Conservation (phyloP, 2,113 vertebrate species). For the Micronisus gabar region DNA sequence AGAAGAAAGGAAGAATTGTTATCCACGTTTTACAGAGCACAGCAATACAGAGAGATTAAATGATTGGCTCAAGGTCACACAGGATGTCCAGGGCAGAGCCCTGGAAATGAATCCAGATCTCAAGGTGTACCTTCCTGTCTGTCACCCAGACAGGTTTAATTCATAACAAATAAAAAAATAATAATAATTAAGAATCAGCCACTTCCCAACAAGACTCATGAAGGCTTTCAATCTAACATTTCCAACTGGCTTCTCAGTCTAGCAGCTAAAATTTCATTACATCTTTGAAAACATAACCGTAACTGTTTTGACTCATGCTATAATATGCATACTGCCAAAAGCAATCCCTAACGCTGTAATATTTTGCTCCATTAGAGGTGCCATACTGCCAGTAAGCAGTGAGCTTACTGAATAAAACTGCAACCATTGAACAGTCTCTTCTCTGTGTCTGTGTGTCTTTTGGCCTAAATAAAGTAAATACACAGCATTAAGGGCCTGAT, state of each 20-base stretch:
- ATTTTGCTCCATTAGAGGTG: neutral
- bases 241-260: neutral
- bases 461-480: slow-evolving; percentile 43
- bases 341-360: neutral
- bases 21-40: neutral
- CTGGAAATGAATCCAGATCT: neutral
- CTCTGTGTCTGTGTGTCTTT: slow-evolving; percentile 50
- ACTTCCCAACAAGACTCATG: neutral
- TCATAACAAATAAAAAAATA: neutral
- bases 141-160: neutral
- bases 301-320: slow-evolving; percentile 6
- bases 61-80: neutral
- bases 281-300: neutral
- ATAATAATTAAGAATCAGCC: neutral
- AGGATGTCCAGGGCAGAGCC: neutral
- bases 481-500: slow-evolving; percentile 21
- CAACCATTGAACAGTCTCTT: slow-evolving; percentile 26
- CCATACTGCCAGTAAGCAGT: neutral
- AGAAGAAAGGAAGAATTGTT: slow-evolving; percentile 7
- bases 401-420: neutral
- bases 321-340: neutral
- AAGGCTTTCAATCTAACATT: neutral
- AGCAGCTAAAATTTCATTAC: slow-evolving; percentile 5
- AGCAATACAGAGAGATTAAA: neutral
- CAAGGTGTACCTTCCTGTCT: neutral